Evolutionary conservation across 2,113 vertebrate genomes (phyloP).

Genomic region (Neomonachus schauinslandi): DNA sequence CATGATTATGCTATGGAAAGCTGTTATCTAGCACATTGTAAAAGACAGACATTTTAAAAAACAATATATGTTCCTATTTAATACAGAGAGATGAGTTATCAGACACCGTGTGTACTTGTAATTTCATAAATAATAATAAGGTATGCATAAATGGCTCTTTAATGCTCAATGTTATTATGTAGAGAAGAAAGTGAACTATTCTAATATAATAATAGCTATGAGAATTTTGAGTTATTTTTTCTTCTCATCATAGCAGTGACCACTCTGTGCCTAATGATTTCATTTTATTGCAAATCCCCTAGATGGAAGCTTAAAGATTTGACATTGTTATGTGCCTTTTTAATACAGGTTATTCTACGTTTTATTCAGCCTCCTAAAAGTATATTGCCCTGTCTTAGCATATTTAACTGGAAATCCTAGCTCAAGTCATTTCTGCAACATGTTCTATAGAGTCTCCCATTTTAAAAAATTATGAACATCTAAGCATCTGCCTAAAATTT

Average conservation of each 20-base stretch:
- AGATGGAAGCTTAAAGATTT: conserved; percentile 66
- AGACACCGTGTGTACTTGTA: conserved; percentile 31
- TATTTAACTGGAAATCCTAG: conserved; percentile 61
- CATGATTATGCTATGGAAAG: conserved; percentile 80
- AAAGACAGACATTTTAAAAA: conserved; percentile 64
- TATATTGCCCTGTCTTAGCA: conserved; percentile 30
- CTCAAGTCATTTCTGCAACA: conserved; percentile 59
- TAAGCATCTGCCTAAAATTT: conserved; percentile 65
- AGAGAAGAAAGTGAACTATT: conserved; percentile 55
- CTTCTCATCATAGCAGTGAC: conserved; percentile 63
- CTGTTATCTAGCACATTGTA: conserved; percentile 81
- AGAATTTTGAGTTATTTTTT: conserved; percentile 72
- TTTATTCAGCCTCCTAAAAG: conserved; percentile 75
- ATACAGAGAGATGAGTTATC: conserved; percentile 64
- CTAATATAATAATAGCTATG: conserved; percentile 65
- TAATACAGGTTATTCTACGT: conserved; percentile 68
- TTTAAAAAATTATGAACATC: conserved; percentile 41
- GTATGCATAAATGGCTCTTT: conserved; percentile 68
- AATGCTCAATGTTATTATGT: conserved; percentile 69
- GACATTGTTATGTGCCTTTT: conserved; percentile 69
- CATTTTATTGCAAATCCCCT: conserved; percentile 74
- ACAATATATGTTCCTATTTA: conserved; percentile 65
- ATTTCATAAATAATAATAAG: conserved; percentile 80
- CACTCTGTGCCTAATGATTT: conserved; percentile 77
- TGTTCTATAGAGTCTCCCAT: neutral